Evolutionary conservation across 2,797 vertebrate genomes (phyloP).

Genomic region (Pogoniulus pusillus): DNA sequence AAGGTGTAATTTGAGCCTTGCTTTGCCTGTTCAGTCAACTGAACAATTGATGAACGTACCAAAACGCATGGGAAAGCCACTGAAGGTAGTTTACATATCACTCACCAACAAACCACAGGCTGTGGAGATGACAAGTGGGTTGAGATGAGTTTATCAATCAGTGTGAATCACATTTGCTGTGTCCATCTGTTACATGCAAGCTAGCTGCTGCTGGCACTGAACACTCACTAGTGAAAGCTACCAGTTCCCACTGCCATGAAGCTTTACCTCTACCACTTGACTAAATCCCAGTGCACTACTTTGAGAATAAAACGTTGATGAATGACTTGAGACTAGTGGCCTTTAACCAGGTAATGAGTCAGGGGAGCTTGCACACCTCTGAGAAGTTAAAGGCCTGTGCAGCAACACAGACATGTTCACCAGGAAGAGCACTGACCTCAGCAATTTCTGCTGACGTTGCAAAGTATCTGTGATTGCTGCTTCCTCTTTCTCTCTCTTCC

Average conservation of each 20-base stretch:
- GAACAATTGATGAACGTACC: not conserved
- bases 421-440: not conserved
- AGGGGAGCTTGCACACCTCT: not conserved
- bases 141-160: not conserved
- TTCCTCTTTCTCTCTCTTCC: constrained; percentile 2
- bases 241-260: not conserved
- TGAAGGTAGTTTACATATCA: not conserved
- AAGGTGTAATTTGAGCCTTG: not conserved
- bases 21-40: not conserved
- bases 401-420: fast-evolving
- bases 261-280: not conserved
- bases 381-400: not conserved
- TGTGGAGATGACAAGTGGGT: not conserved
- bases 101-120: not conserved
- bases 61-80: not conserved
- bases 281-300: not conserved
- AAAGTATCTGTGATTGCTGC: not conserved
- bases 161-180: constrained; percentile 28
- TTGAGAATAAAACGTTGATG: not conserved
- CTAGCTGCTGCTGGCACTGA: not conserved
- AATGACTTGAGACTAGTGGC: not conserved
- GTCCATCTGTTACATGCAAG: not conserved
- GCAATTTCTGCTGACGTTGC: constrained; percentile 34
- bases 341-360: not conserved
- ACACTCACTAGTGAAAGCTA: not conserved